phyloP scores from a whole-genome alignment of 2,113 vertebrate genomes.

The Nycticebus coucang region DNA sequence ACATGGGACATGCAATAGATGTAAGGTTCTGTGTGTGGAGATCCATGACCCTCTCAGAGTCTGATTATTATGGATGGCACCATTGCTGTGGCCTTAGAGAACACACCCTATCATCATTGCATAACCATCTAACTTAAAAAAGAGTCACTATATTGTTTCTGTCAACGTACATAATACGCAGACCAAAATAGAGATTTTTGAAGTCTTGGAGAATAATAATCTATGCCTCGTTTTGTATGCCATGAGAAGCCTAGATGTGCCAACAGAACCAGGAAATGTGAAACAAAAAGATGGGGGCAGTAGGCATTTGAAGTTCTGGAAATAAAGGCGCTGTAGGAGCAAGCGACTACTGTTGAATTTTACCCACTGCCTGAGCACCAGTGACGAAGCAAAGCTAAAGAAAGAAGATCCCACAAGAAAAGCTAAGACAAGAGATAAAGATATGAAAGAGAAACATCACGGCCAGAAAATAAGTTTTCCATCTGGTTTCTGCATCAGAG shows the following conservation, averaged over 20 bases:
- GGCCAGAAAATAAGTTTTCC: neutral
- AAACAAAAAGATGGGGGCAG: neutral
- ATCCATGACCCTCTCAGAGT: neutral
- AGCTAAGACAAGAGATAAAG: neutral
- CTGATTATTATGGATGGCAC: neutral
- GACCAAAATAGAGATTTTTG: neutral
- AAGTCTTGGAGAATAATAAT: neutral
- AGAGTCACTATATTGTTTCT: neutral
- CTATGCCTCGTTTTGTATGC: neutral
- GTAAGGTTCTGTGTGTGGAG: neutral
- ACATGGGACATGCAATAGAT: neutral
- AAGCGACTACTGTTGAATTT: neutral
- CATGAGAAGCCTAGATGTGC: neutral
- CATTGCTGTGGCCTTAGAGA: neutral
- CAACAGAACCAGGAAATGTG: neutral
- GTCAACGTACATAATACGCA: neutral
- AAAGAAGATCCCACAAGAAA: neutral
- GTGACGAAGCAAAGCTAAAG: neutral
- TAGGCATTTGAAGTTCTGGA: neutral
- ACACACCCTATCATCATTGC: neutral
- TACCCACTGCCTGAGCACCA: neutral
- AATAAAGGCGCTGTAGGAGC: neutral
- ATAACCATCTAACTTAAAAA: neutral
- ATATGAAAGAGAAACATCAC: neutral
- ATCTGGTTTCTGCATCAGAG: neutral